These are phyloP conservation scores for Odobenus rosmarus DNA, from an alignment of 2,113 vertebrate genomes.

Conservation along the genomic window DNA sequence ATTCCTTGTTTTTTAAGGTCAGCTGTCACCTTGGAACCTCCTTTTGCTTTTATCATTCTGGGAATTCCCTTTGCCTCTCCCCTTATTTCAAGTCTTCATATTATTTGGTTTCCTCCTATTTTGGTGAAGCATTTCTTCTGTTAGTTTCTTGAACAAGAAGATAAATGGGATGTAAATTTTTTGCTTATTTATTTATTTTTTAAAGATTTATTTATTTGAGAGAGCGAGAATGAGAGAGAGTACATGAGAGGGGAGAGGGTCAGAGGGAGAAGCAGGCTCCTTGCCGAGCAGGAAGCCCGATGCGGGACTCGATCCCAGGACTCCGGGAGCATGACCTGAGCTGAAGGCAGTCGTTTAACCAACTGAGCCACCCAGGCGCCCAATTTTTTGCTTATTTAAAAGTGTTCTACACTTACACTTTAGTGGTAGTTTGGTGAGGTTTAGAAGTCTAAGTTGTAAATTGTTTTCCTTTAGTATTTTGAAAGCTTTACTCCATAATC, in stretches of 20 bases:
- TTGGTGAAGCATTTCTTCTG: neutral
- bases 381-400: neutral
- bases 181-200: neutral
- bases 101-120: neutral
- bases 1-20: neutral
- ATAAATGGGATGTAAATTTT: neutral
- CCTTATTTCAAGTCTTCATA: neutral
- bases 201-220: too few relatives aligned
- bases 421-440: neutral
- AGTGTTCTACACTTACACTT: neutral
- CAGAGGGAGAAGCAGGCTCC: too few relatives aligned
- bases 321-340: too few relatives aligned
- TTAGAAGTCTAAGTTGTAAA: neutral
- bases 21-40: neutral
- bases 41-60: neutral
- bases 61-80: constrained; percentile 8
- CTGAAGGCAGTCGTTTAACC: too few relatives aligned
- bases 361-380: too few relatives aligned
- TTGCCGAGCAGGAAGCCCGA: too few relatives aligned
- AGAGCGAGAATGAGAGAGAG: too few relatives aligned
- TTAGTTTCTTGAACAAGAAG: neutral
- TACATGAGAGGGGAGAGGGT: too few relatives aligned
- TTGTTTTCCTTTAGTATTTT: constrained; percentile 4
- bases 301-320: too few relatives aligned
- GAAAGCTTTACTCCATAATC: neutral